These are phyloP conservation scores for Spinus olivaceus DNA, from an alignment of 2,797 vertebrate genomes.

Conservation along the genomic window DNA sequence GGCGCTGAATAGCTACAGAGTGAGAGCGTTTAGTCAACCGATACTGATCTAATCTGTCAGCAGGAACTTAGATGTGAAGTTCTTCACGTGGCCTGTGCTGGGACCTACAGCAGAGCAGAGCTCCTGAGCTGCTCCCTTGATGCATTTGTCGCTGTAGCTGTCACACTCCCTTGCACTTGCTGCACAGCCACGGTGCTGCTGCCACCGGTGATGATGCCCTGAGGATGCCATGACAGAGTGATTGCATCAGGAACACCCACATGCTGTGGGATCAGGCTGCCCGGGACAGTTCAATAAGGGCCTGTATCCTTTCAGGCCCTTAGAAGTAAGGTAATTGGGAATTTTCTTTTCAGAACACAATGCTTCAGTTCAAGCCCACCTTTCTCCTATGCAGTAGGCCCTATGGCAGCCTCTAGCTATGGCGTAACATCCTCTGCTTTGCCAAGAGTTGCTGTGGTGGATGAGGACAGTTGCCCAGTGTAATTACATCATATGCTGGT, in stretches of 20 bases:
- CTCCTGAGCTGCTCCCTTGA: background rate
- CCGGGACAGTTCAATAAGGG: background rate
- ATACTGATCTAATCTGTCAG: background rate
- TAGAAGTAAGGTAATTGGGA: background rate
- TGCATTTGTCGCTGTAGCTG: background rate
- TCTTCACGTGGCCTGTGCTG: background rate
- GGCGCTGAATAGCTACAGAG: background rate
- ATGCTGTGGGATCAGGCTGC: background rate
- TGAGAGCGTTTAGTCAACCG: background rate
- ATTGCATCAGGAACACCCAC: background rate
- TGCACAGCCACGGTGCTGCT: background rate
- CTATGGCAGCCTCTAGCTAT: background rate
- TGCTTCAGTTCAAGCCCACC: background rate
- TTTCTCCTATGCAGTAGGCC: background rate
- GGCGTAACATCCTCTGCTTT: background rate
- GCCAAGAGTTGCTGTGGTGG: background rate
- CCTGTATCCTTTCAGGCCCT: background rate
- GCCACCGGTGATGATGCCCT: accelerated
- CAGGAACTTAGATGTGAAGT: background rate
- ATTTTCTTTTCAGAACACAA: background rate
- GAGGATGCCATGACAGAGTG: background rate
- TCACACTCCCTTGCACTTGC: background rate
- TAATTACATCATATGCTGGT: background rate
- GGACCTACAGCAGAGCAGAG: background rate
- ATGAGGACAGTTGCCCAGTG: background rate